Evolutionary conservation across 1,140 invertebrate species (phyloP).

Genomic region (Frieseomelitta varia): DNA sequence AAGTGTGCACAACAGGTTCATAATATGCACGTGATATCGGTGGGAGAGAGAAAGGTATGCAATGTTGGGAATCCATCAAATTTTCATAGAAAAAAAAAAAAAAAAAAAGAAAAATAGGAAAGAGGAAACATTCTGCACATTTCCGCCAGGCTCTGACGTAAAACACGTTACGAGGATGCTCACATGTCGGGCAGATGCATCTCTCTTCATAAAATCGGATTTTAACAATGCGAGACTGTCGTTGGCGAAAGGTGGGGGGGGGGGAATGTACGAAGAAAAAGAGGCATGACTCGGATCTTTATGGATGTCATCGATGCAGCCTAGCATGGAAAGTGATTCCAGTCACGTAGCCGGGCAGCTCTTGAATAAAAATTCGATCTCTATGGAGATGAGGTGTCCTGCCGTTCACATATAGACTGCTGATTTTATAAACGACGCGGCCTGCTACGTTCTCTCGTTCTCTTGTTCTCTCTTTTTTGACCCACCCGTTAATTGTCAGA

Average conservation of each 20-base stretch:
- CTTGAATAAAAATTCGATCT: slow-evolving; percentile 55
- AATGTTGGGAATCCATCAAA: no score
- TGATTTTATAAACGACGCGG: slow-evolving; percentile 40
- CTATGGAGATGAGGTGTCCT: slow-evolving; percentile 47
- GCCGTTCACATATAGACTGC: slow-evolving; percentile 24
- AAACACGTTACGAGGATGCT: background rate
- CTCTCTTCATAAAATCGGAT: background rate
- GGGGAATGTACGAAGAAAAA: background rate
- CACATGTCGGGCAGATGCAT: background rate
- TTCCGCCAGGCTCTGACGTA: no score
- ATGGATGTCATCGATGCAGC: slow-evolving; percentile 33
- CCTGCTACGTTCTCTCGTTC: no score
- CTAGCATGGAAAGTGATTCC: slow-evolving; percentile 38
- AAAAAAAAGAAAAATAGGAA: no score
- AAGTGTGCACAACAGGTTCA: no score
- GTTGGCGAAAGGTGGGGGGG: no score
- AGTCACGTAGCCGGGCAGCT: slow-evolving; percentile 40
- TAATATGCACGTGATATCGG: no score
- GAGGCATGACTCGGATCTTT: slow-evolving; percentile 9
- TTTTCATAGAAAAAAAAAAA: no score
- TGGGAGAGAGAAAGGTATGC: no score
- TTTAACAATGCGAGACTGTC: background rate
- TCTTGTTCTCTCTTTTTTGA: background rate
- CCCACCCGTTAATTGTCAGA: background rate
- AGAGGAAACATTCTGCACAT: no score